These are phyloP conservation scores for Sapayoa aenigma DNA, from an alignment of 2,113 vertebrate genomes.

Conservation along the genomic window DNA sequence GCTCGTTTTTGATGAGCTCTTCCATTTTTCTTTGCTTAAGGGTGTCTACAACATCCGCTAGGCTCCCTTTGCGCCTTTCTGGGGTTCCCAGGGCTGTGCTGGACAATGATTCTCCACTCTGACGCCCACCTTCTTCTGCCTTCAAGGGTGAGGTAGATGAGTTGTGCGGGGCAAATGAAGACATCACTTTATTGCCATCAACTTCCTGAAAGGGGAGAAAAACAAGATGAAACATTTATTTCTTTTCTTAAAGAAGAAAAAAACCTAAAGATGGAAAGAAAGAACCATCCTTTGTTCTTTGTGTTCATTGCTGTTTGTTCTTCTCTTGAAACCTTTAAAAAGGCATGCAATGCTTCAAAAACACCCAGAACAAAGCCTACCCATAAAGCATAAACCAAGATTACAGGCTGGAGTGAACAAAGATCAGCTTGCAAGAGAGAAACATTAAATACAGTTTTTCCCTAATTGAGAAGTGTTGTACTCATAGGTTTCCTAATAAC, in stretches of 20 bases:
- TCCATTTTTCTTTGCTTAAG: slow-evolving; percentile 99
- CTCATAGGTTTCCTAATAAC: slow-evolving; percentile 46
- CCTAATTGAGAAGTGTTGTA: slow-evolving; percentile 26
- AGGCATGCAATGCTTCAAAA: slow-evolving; percentile 41
- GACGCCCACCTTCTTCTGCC: slow-evolving; percentile 88
- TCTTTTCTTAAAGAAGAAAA: neutral
- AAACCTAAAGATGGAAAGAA: neutral
- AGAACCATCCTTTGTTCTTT: slow-evolving; percentile 25
- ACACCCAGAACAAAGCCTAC: slow-evolving; percentile 59
- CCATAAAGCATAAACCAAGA: slow-evolving; percentile 51
- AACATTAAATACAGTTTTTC: slow-evolving; percentile 45
- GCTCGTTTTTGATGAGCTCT: slow-evolving; percentile 97
- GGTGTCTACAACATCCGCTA: slow-evolving; percentile 96
- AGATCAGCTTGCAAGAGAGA: slow-evolving; percentile 36
- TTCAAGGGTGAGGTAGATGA: slow-evolving; percentile 98
- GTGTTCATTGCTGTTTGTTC: slow-evolving; percentile 41
- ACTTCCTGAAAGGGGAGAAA: slow-evolving; percentile 81
- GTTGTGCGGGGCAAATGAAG: slow-evolving; percentile 94
- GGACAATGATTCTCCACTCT: slow-evolving; percentile 85
- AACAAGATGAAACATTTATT: slow-evolving; percentile 15
- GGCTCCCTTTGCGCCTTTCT: slow-evolving; percentile 95
- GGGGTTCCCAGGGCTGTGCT: slow-evolving; percentile 87
- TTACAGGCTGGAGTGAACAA: slow-evolving; percentile 49
- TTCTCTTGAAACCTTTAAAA: slow-evolving; percentile 43
- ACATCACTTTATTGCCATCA: slow-evolving; percentile 91